Evolutionary conservation across 2,113 vertebrate genomes (phyloP).

Genomic region (Uropsilus gracilis): DNA sequence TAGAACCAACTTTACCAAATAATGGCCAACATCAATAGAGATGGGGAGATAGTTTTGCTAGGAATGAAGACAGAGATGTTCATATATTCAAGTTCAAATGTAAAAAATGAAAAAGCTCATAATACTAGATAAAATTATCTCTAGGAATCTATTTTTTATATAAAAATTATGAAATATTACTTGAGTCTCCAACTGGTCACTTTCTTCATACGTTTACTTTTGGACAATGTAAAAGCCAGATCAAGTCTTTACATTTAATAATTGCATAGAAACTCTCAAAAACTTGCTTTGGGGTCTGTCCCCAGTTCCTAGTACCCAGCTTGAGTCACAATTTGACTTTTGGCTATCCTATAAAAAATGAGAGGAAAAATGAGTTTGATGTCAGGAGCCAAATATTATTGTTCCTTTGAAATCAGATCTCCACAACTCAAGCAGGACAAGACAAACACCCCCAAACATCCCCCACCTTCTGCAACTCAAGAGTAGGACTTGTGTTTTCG

Average conservation of each 20-base stretch:
- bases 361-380: conserved; percentile 12
- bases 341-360: not conserved
- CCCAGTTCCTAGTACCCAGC: not conserved
- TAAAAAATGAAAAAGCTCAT: not conserved
- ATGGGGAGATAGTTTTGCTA: not conserved
- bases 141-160: not conserved
- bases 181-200: not conserved
- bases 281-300: not conserved
- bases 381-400: not conserved
- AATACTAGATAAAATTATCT: not conserved
- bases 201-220: not conserved
- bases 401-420: not conserved
- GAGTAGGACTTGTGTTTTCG: too few species aligned
- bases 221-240: not conserved
- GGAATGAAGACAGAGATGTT: not conserved
- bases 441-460: too few species aligned
- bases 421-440: too few species aligned
- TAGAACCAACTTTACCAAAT: not conserved
- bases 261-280: not conserved
- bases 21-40: rapidly evolving
- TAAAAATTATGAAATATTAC: not conserved
- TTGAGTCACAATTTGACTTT: not conserved
- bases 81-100: not conserved
- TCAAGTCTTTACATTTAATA: not conserved
- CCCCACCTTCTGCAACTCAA: too few species aligned